Evolutionary conservation across 2,797 vertebrate species (phyloP).

Genomic region (Spizella passerina): DNA sequence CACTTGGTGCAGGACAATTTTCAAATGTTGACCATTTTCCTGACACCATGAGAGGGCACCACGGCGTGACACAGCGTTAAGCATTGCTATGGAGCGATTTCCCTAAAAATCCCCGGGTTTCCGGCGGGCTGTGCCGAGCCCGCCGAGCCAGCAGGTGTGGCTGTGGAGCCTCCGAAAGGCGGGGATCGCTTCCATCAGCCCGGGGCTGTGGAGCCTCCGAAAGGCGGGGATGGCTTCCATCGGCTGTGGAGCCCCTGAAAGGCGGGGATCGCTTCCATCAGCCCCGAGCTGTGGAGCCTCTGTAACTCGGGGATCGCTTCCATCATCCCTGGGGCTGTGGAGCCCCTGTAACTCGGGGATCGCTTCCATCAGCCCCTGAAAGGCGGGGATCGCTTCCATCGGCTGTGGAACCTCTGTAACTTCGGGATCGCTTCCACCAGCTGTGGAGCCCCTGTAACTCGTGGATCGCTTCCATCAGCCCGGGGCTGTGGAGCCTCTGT

Average conservation of each 20-base stretch:
- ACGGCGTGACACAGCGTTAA: not conserved
- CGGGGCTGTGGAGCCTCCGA: no score
- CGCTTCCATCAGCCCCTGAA: rapidly evolving
- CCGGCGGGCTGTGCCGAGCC: not conserved
- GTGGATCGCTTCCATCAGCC: no score
- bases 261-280: no score
- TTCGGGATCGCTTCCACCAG: no score
- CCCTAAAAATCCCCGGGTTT: rapidly evolving
- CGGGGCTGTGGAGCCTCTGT: not conserved
- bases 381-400: not conserved
- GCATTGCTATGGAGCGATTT: rapidly evolving
- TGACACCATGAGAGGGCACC: no score
- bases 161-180: slow-evolving; percentile 12
- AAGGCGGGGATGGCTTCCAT: no score
- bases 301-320: no score
- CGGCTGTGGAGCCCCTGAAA: no score
- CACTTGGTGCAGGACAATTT: not conserved
- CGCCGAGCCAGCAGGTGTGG: slow-evolving; percentile 39
- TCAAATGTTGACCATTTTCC: not conserved
- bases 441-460: no score
- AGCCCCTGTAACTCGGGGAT: rapidly evolving
- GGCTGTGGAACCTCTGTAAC: no score
- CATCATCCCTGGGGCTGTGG: no score
- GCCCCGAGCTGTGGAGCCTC: no score
- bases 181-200: not conserved